Base-by-base conservation (phyloP, 2,797 vertebrate species). In the Eutrigla gurnardus region DNA sequence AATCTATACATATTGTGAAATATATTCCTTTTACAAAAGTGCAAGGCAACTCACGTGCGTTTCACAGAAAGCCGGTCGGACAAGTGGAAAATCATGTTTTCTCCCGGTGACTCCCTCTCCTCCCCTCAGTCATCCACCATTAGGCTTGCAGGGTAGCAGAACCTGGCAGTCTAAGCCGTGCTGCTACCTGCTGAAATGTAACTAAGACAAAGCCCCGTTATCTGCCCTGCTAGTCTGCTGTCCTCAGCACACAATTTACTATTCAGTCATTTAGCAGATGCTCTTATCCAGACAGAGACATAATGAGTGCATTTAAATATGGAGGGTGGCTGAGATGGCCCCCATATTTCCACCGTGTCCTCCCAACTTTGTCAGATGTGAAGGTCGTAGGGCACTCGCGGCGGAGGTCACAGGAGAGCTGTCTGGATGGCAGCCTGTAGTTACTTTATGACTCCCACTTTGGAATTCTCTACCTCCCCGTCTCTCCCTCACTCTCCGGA, bases 171-270 rank as follows among this genome's bases (percentile, higher is more conserved):
- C 86, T 73, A 81, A 90, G 89, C 86, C 90, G 76, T 69, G 79
- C 86, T 81, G 87, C 86, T 90, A 89, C 89, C 90, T 91, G 89
- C 89, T 88, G 84, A 86, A 91, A 89, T 88, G 87, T 90, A 92
- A 90, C 89, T 90, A 91, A 92, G 90, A 94, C 90, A 92, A 92
- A 91, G 91, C 90, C 89, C 84, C 90, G 93, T 88, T 92, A 90
- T 90, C 89, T 91, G 85, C 84, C 90, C 87, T 86, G 83, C 81
- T 85, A 80, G 84, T 83, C 83, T 86, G 88, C 88, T 84, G 86
- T 90, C 86, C 84, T 89, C 84, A 83, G 88, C 87, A 87, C 83
- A 87, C 88, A 85, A 90, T 92, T 93, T 89, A 88, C 91, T 67
- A 86, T 91, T 86, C 86, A 84, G 90, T 91, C 89, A 84, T 91